A percentile compares a stretch with the other conserved stretches of the same genome.
Conservation (phyloP, 2,888 invertebrate species). For the Aleiodes alternator region DNA sequence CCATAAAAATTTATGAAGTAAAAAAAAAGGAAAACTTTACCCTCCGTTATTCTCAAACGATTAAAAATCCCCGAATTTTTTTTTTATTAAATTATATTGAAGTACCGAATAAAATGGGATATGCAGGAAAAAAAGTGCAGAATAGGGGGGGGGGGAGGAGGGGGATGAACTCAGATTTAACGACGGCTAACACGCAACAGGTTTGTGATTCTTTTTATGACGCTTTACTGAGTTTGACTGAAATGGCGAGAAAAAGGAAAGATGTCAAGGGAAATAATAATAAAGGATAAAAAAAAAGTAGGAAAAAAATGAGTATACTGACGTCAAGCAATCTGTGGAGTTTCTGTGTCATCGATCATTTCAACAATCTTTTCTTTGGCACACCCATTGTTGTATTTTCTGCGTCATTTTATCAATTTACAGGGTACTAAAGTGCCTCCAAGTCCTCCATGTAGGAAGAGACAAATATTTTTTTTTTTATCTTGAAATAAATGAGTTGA, state of each 20-base stretch:
- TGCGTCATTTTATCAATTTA: slow-evolving; percentile 16
- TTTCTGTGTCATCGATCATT: slow-evolving; percentile 32
- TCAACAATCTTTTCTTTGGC: slow-evolving; percentile 19
- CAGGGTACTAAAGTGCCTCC: background rate
- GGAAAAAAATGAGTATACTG: background rate
- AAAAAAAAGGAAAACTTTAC: background rate
- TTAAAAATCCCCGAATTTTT: no score
- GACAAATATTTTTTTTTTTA: background rate
- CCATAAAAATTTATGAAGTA: background rate
- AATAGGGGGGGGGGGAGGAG: background rate
- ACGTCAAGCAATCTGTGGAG: background rate
- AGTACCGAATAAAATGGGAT: background rate
- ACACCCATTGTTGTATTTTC: slow-evolving; percentile 10
- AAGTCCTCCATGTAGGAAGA: background rate
- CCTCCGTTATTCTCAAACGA: no score
- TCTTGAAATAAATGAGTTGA: background rate
- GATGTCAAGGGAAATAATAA: background rate
- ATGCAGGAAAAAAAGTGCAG: background rate
- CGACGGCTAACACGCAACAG: slow-evolving; percentile 36
- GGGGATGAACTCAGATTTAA: background rate
- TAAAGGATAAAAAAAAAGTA: slow-evolving; percentile 2
- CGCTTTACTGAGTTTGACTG: background rate
- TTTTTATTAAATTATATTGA: no score
- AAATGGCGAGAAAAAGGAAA: background rate
- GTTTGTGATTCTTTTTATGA: slow-evolving; percentile 38